Base-by-base conservation (phyloP, 1,140 invertebrate species). In the Drosophila parvula region DNA sequence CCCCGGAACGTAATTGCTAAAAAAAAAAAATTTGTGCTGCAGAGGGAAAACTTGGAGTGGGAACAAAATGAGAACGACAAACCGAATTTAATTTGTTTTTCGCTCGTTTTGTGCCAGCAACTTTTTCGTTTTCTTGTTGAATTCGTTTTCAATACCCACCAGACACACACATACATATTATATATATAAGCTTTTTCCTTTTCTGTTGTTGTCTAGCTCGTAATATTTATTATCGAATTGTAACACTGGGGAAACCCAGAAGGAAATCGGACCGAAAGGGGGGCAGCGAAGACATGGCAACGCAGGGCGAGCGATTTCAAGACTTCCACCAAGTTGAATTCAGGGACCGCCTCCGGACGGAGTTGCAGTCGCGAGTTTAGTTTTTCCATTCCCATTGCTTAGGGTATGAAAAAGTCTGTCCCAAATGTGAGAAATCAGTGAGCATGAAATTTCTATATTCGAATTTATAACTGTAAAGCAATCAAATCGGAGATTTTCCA, bases 141-240 rank as follows among this genome's bases (percentile, higher is more conserved):
- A 61, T 74, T 75, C 65, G 44, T 76, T 83, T 75, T 68, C 69
- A 71, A 71, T 71, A 59, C 68, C 43, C 65, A 71, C 30, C 22
- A 50, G 22, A 65, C 60, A 65, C 40, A 51, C 27, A 47, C 43
- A 41, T 45, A 38, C 14, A 65, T 68, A 22, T 22, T 11, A 65
- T 68, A 22, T 22, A 44, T 48, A 74, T 74, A 18, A 28, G 40
- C 59, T 65, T 59, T 41, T 59, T 55, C 41, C 73, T 45, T 28
- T 68, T 75, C 48, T 58, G 78, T 81, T 85, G 79, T 85, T 71
- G 82, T 86, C 82, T 85, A 85, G 82, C 82, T 86, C 85, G 82
- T 86, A 85, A 85, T 85, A 85, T 85, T 85, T 85, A 86, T 85
- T 85, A 85, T 85, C 82, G 82, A 85, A 86, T 85, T 86, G 75